These are phyloP conservation scores for Cliona cf. orientalis DNA, from an alignment of 37 sponge, comb jelly and placozoan species.

Conservation along the genomic window DNA sequence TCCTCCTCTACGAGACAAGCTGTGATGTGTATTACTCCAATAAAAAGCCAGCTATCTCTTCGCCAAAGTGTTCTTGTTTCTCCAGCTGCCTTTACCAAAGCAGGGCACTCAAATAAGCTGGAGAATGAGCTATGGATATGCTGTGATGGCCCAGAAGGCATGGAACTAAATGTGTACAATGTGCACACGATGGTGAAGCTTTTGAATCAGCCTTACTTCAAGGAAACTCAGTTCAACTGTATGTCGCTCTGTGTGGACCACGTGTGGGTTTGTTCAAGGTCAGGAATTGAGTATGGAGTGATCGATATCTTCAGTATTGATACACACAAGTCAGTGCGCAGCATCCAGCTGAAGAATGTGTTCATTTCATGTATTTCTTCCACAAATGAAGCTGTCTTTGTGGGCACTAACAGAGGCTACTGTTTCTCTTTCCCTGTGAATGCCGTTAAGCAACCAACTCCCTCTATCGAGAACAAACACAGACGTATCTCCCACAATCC, in stretches of 20 bases:
- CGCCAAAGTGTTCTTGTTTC: slow-evolving; percentile 37
- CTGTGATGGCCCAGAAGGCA: slow-evolving; percentile 56
- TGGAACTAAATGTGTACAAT: slow-evolving; percentile 54
- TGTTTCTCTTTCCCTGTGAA: slow-evolving; percentile 33
- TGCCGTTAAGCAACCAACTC: slow-evolving; percentile 13
- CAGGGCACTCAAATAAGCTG: not conserved
- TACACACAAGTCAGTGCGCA: slow-evolving; percentile 39
- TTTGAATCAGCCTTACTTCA: slow-evolving; percentile 26
- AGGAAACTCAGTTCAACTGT: slow-evolving; percentile 58
- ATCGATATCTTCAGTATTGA: slow-evolving; percentile 54
- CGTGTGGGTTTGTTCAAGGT: slow-evolving; percentile 70
- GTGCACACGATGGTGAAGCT: slow-evolving; percentile 57
- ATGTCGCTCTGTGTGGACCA: slow-evolving; percentile 60
- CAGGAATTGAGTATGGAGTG: slow-evolving; percentile 62
- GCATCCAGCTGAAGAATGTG: slow-evolving; percentile 54
- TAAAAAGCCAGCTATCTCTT: slow-evolving; percentile 50
- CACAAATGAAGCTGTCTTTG: slow-evolving; percentile 28
- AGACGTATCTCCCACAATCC: slow-evolving; percentile 41
- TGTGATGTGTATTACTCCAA: slow-evolving; percentile 46
- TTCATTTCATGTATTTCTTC: slow-evolving; percentile 60
- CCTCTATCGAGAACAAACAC: slow-evolving; percentile 1
- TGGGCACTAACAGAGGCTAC: slow-evolving; percentile 71
- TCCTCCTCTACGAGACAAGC: slow-evolving; percentile 20
- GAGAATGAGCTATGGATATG: slow-evolving; percentile 66
- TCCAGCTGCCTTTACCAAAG: not conserved